Percentiles rank a stretch among this genome's conserved stretches.
Conservation (phyloP, 2,888 invertebrate genomes). For the Galerucella pusilla region DNA sequence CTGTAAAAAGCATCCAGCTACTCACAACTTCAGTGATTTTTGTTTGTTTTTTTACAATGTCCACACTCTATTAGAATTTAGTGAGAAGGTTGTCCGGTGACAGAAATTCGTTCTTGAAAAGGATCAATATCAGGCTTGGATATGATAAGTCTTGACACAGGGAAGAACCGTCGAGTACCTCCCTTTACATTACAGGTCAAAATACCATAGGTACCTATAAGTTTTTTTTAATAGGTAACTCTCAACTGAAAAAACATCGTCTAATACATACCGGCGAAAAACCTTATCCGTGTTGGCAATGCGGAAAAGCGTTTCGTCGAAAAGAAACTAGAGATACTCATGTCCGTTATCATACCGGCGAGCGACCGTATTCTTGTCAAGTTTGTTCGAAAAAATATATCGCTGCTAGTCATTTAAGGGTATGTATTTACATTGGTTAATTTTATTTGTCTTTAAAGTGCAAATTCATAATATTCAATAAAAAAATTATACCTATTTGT, state of each 20-base stretch:
- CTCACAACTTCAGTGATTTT: no score
- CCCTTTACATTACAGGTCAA: no score
- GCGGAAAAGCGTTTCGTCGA: constrained; percentile 61
- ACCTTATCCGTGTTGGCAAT: constrained; percentile 63
- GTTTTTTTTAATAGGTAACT: constrained; percentile 53
- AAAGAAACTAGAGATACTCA: constrained; percentile 64
- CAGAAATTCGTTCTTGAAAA: no score
- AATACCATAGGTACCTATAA: constrained; percentile 17
- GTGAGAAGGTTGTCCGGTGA: no score
- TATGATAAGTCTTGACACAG: no score
- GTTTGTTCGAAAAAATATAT: constrained; percentile 63
- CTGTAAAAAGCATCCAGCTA: no score
- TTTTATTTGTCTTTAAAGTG: constrained; percentile 15
- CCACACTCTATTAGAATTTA: no score
- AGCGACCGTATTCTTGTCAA: constrained; percentile 60
- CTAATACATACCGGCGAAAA: constrained; percentile 62
- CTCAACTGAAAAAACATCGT: constrained; percentile 61
- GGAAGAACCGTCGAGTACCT: no score
- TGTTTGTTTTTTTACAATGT: no score
- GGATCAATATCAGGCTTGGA: no score
- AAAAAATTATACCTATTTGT: no score
- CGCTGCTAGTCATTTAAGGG: constrained; percentile 62
- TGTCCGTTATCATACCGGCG: constrained; percentile 62
- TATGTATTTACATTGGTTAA: constrained; percentile 43
- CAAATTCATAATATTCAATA: no score